Percentiles rank a stretch among this genome's conserved stretches.
phyloP scores from a whole-genome alignment of 2,113 vertebrate species.

The Rousettus leschenaultii region DNA sequence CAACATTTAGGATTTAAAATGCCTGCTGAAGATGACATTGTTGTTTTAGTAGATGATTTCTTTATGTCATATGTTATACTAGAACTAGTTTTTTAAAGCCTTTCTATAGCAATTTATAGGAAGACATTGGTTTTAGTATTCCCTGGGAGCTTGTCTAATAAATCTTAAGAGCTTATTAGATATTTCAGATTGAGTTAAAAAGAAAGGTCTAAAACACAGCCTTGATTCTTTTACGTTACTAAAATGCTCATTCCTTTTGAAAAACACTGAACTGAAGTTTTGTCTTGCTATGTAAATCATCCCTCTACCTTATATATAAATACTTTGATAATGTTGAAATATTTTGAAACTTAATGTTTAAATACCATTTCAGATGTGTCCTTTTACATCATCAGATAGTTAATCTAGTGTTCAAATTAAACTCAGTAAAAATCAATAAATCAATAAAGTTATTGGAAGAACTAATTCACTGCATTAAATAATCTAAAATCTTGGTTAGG shows the following conservation, averaged over 20 bases:
- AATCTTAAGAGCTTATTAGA: neutral
- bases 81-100: neutral
- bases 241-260: neutral
- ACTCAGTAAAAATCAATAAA: neutral
- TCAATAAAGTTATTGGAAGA: neutral
- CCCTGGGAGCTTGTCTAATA: neutral
- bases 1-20: neutral
- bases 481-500: neutral
- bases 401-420: neutral
- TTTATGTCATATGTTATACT: neutral
- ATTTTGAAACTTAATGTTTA: slow-evolving; percentile 20
- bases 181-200: slow-evolving; percentile 2
- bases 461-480: neutral
- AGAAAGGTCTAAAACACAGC: neutral
- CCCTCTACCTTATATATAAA: neutral
- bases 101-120: neutral
- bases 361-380: neutral
- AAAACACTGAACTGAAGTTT: neutral
- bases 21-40: neutral
- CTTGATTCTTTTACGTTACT: neutral
- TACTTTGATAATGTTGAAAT: neutral
- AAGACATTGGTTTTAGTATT: neutral
- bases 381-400: neutral
- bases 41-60: neutral
- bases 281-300: neutral